Evolutionary conservation across 2,888 invertebrate genomes (phyloP).

Genomic region (Hypolimnas misippus): DNA sequence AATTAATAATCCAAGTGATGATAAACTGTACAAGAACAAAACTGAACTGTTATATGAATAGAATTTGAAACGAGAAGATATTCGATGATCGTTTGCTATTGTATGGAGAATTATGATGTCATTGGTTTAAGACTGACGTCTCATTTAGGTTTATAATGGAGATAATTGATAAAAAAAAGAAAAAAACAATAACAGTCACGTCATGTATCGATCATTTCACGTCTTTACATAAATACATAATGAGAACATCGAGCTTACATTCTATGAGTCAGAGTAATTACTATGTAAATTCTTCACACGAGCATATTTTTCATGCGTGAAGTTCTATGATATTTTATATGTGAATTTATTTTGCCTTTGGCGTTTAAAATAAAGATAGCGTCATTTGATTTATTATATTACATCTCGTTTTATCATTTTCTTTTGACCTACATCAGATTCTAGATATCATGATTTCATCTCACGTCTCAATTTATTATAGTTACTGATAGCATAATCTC

Average conservation of each 20-base stretch:
- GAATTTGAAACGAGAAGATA: background rate
- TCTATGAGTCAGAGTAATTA: conserved; percentile 45
- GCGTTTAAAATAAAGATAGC: background rate
- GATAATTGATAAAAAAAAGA: conserved; percentile 48
- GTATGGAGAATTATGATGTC: conserved; percentile 42
- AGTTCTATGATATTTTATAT: conserved; percentile 16
- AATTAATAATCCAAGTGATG: background rate
- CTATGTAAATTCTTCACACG: conserved; percentile 59
- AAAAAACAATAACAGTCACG: conserved; percentile 56
- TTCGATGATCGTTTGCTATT: background rate
- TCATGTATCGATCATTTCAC: conserved; percentile 53
- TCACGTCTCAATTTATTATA: background rate
- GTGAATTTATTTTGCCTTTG: background rate
- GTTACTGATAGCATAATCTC: background rate
- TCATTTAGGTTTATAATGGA: conserved; percentile 15
- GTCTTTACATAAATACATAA: conserved; percentile 39
- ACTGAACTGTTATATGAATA: background rate
- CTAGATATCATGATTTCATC: background rate
- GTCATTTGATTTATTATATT: background rate
- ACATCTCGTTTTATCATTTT: background rate
- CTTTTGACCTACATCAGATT: background rate
- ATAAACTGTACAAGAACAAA: background rate
- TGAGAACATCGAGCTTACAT: conserved; percentile 16
- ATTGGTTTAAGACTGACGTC: conserved; percentile 55
- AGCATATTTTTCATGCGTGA: conserved; percentile 39